A percentile compares a stretch with the other conserved stretches of the same genome.
phyloP scores from a whole-genome alignment of 64 coral and sea anemone species.

The Stylophora pistillata region DNA sequence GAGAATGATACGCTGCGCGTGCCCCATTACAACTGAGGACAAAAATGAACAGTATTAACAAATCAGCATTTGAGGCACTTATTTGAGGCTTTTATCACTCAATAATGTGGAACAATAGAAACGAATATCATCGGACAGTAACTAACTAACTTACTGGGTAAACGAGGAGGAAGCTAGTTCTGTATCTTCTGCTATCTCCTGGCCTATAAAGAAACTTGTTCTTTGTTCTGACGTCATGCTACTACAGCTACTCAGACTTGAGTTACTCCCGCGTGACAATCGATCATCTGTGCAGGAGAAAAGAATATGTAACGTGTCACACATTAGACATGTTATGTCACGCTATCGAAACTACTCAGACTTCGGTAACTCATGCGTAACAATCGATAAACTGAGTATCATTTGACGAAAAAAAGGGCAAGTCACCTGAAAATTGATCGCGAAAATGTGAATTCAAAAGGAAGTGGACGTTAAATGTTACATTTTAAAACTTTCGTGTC shows the following conservation, averaged over 20 bases:
- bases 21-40: conserved; percentile 8
- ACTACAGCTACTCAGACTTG: conserved; percentile 84
- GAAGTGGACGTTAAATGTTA: too few species aligned
- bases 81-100: not conserved
- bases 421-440: too few species aligned
- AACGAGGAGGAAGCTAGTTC: conserved; percentile 56
- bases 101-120: not conserved
- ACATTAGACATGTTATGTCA: too few species aligned
- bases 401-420: too few species aligned
- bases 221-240: conserved; percentile 69
- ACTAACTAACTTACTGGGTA: conserved; percentile 39
- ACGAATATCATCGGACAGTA: not conserved
- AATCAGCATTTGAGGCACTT: not conserved
- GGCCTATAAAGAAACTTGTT: conserved; percentile 88
- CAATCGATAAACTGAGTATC: too few species aligned
- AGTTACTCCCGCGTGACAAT: conserved; percentile 76
- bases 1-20: conserved; percentile 9
- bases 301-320: not conserved
- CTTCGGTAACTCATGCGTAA: too few species aligned
- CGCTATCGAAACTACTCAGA: too few species aligned
- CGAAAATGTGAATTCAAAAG: too few species aligned
- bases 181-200: conserved; percentile 74
- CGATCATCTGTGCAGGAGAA: conserved; percentile 60
- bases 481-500: too few species aligned
- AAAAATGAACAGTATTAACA: not conserved